These are phyloP conservation scores for Puntigrus tetrazona DNA, from an alignment of 2,113 vertebrate species.

Conservation along the genomic window DNA sequence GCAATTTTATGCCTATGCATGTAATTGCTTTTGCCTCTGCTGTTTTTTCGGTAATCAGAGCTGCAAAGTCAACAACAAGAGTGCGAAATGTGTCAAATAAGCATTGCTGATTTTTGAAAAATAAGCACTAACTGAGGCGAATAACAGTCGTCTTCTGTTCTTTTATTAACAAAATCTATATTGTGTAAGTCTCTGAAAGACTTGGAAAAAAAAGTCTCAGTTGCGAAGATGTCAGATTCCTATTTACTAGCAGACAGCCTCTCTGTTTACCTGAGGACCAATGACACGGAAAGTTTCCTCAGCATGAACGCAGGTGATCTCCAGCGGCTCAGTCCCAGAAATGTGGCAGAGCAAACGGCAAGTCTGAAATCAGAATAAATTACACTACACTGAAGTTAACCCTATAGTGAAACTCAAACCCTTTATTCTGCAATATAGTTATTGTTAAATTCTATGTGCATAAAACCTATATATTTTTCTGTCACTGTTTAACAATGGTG, in stretches of 20 bases:
- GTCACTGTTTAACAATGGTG: not conserved
- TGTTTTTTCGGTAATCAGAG: not conserved
- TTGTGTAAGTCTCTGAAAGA: not conserved
- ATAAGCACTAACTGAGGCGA: not conserved
- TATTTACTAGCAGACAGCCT: not conserved
- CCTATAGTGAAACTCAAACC: not conserved
- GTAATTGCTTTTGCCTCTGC: not conserved
- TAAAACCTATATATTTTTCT: no score
- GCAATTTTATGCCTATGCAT: not conserved
- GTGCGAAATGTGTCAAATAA: not conserved
- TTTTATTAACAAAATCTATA: constrained; percentile 17
- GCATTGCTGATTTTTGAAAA: not conserved
- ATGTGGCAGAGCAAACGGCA: constrained; percentile 91
- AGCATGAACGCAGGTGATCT: constrained; percentile 95
- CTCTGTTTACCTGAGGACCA: constrained; percentile 87
- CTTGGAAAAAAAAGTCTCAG: not conserved
- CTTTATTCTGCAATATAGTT: not conserved
- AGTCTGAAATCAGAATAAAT: constrained; percentile 72
- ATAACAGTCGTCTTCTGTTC: not conserved
- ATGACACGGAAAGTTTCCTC: constrained; percentile 97
- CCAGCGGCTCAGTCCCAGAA: constrained; percentile 93
- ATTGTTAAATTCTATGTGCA: no score
- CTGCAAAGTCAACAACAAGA: not conserved
- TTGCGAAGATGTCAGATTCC: not conserved
- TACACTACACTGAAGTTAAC: not conserved